These are phyloP conservation scores for Onychostruthus taczanowskii DNA, from an alignment of 2,113 vertebrate species.

Conservation along the genomic window DNA sequence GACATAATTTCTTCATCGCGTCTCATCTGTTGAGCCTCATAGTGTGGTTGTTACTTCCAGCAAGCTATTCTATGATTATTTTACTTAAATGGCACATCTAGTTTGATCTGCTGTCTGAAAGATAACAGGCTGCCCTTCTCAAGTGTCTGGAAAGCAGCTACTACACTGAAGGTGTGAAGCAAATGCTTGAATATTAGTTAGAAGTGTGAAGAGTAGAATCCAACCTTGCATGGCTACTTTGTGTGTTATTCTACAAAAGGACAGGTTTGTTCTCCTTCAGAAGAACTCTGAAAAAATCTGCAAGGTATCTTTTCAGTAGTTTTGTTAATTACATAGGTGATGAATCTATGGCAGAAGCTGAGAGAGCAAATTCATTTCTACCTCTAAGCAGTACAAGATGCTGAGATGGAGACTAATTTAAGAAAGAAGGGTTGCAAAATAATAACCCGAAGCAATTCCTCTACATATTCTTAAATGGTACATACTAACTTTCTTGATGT, in stretches of 20 bases:
- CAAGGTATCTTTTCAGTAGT: not conserved
- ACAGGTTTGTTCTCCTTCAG: not conserved
- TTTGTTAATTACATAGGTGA: not conserved
- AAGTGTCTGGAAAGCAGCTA: not conserved
- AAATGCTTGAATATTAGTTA: not conserved
- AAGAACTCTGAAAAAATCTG: not conserved
- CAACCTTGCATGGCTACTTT: not conserved
- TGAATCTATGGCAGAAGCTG: not conserved
- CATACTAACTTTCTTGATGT: not conserved
- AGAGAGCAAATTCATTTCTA: not conserved
- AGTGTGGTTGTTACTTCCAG: slow-evolving; percentile 14
- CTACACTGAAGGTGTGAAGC: not conserved
- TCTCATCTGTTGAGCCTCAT: not conserved
- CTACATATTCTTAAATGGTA: not conserved
- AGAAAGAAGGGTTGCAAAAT: not conserved
- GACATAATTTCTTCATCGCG: slow-evolving; percentile 4
- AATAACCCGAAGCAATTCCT: not conserved
- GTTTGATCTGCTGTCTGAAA: not conserved
- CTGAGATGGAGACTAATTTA: not conserved
- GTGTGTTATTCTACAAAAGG: not conserved
- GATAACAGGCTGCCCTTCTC: not conserved
- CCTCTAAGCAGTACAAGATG: not conserved
- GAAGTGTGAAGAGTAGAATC: not conserved
- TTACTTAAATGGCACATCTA: slow-evolving; percentile 14
- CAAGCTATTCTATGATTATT: slow-evolving; percentile 6